Evolutionary conservation across 2,888 invertebrate species (phyloP), one percentile per base, ranked within the genome.

Genomic region (Athalia circularis): DNA sequence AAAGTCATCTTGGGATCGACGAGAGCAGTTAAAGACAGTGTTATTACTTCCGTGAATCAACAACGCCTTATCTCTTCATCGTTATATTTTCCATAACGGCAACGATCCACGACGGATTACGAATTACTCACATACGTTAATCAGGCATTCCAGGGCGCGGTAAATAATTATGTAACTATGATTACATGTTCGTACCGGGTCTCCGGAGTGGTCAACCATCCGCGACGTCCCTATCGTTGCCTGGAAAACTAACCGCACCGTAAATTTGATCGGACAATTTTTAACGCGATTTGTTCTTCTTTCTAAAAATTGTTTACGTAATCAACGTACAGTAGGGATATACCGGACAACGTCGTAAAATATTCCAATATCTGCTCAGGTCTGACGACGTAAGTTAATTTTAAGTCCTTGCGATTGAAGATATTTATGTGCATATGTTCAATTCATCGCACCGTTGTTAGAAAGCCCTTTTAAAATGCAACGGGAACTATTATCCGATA

Each of bases 381-480:
- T 57, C 47, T 59, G 57, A 72, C 45, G 45, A 13, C 54, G 54
- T 29, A 29, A 54, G 45, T 54, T 6, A 54, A 54, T 4, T 0
- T 29, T 29, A 9, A n/a, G 72, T 45, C n/a, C 57, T 59, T 13
- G 15, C 57, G 29, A 29, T 9, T 13, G 47, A 15, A 13, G 47
- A 47, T 59, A 59, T 72, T n/a, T n/a, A 68, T n/a, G 13, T 29
- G 45, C 43, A 7, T 13, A 8, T 72, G 59, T 45, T 9, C n/a
- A 47, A 43, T 13, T 7, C 45, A 59, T 57, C 9, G 59, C 45
- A 72, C 72, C 57, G 72, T 47, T 9, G 59, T 72, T 57, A 72
- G 72, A 72, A 72, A 72, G 72, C 47, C 47, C 47, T 47, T 59
- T 45, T 47, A 52, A 57, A 57, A 48, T 5, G 7, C 50, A 15